Evolutionary conservation across 2,888 invertebrate species (phyloP).

Genomic region (Cephonodes hylas): DNA sequence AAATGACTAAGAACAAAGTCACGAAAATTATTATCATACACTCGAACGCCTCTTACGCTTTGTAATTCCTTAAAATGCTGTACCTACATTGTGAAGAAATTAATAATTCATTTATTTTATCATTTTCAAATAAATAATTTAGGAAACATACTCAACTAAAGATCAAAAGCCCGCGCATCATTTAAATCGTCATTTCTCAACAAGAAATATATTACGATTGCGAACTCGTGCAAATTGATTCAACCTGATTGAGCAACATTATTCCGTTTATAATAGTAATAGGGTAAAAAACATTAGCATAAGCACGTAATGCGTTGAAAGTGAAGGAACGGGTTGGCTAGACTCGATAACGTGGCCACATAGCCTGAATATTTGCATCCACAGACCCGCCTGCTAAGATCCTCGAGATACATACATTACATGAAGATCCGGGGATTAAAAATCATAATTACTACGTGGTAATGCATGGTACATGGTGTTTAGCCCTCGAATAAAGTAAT

Average conservation of each 20-base stretch:
- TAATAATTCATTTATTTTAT: too few relatives aligned
- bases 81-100: too few relatives aligned
- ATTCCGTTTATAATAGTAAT: neutral
- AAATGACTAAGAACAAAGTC: too few relatives aligned
- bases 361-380: neutral
- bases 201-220: neutral
- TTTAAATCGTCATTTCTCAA: neutral
- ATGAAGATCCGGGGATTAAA: neutral
- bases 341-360: neutral
- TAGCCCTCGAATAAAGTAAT: neutral
- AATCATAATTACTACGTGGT: neutral
- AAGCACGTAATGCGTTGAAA: neutral
- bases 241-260: neutral
- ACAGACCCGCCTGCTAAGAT: neutral
- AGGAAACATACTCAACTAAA: neutral
- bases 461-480: neutral
- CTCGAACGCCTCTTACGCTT: too few relatives aligned
- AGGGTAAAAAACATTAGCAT: neutral
- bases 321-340: neutral
- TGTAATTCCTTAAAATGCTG: too few relatives aligned
- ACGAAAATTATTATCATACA: too few relatives aligned
- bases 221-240: constrained; percentile 1
- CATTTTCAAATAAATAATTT: too few relatives aligned
- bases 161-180: neutral
- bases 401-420: neutral